A percentile compares a stretch with the other conserved stretches of the same genome.
phyloP scores from a whole-genome alignment of 2,888 invertebrate species.

The Rosalia funebris region DNA sequence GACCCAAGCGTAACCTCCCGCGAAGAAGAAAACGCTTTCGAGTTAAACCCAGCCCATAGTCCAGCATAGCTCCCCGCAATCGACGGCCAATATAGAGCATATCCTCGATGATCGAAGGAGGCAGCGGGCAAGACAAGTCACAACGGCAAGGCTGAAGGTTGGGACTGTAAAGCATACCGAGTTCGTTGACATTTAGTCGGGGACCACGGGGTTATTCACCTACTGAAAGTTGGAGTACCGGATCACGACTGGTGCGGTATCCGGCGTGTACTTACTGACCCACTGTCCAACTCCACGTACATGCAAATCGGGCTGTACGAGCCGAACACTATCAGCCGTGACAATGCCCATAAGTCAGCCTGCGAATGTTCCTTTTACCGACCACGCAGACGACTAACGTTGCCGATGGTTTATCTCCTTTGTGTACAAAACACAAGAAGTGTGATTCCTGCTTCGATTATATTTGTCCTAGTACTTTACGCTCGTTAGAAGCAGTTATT shows the following conservation, averaged over 20 bases:
- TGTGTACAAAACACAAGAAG: too few species aligned
- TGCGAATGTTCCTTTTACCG: conserved; percentile 1
- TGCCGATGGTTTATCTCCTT: too few species aligned
- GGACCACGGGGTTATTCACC: conserved; percentile 60
- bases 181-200: conserved; percentile 52
- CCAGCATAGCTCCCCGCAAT: too few species aligned
- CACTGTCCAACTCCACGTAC: conserved; percentile 42
- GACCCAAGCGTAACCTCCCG: too few species aligned
- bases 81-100: conserved; percentile 2
- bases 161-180: conserved; percentile 28
- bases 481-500: too few species aligned
- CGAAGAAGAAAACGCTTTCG: too few species aligned
- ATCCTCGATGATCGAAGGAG: conserved; percentile 5
- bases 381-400: too few species aligned
- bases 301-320: conserved; percentile 18
- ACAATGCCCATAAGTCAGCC: conserved; percentile 12
- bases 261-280: conserved; percentile 48
- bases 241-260: conserved; percentile 41
- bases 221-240: conserved; percentile 58
- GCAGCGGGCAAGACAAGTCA: conserved; percentile 7
- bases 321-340: conserved; percentile 4
- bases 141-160: conserved; percentile 33
- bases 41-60: too few species aligned
- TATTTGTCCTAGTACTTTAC: too few species aligned
- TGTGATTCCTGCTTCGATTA: too few species aligned